Conservation (phyloP, 2,797 vertebrate genomes). For the Galagoides demidoff region DNA sequence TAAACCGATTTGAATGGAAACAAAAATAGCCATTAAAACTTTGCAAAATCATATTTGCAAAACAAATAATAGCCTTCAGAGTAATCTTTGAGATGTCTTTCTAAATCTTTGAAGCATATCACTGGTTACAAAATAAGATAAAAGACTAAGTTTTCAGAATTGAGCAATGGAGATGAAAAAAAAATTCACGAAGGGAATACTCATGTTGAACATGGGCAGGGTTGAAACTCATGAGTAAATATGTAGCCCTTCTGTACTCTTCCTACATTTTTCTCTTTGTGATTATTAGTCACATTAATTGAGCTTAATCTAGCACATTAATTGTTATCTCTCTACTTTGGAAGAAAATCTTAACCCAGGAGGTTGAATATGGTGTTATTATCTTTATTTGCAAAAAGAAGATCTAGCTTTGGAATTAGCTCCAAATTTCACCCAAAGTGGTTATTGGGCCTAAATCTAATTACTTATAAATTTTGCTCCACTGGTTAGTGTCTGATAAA, state of each 20-base stretch:
- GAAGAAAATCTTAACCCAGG: background rate
- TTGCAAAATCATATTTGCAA: background rate
- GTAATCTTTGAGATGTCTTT: constrained; percentile 6
- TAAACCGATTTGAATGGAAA: constrained; percentile 30
- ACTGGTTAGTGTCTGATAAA: constrained; percentile 26
- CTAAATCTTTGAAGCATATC: background rate
- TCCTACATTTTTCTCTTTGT: background rate
- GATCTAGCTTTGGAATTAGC: background rate
- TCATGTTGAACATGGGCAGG: background rate
- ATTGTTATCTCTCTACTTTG: background rate
- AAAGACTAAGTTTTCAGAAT: background rate
- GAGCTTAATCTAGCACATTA: background rate
- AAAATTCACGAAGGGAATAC: background rate
- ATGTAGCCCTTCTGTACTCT: background rate
- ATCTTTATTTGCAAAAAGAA: background rate
- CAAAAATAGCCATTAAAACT: background rate
- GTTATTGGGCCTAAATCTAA: constrained; percentile 32
- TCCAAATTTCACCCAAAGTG: background rate
- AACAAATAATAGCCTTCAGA: background rate
- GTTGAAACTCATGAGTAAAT: background rate
- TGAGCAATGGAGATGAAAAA: background rate
- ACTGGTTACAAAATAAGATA: background rate
- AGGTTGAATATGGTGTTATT: background rate
- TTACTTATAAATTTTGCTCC: constrained; percentile 39
- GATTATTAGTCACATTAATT: background rate